These are phyloP conservation scores for Chymomyza procnemis DNA, from an alignment of 2,888 invertebrate species.

Conservation along the genomic window DNA sequence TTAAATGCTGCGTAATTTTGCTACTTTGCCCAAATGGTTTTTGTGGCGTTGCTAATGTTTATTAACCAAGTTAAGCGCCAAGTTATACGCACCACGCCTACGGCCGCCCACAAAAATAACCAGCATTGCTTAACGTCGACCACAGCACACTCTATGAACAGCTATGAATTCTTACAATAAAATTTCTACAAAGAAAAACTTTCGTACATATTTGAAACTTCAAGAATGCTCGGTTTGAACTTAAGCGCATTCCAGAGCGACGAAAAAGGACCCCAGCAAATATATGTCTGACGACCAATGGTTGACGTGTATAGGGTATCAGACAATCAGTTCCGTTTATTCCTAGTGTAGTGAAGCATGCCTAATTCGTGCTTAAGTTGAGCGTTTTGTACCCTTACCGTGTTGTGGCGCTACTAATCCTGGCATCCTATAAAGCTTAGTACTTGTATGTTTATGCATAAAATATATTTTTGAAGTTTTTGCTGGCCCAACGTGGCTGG, in stretches of 20 bases:
- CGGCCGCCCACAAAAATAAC: background rate
- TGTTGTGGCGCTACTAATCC: background rate
- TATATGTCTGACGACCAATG: no score
- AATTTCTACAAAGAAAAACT: no score
- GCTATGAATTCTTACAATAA: no score
- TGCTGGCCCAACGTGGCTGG: slow-evolving; percentile 45
- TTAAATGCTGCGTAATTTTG: slow-evolving; percentile 66
- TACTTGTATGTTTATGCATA: background rate
- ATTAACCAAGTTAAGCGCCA: slow-evolving; percentile 63
- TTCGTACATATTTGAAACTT: no score
- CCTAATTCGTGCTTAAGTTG: slow-evolving; percentile 71
- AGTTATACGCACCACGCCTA: background rate
- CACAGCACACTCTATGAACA: background rate
- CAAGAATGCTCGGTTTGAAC: no score
- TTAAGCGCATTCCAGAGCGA: no score
- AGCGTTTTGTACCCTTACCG: background rate
- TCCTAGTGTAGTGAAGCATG: slow-evolving; percentile 55
- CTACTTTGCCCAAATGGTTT: slow-evolving; percentile 69
- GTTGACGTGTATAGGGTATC: background rate
- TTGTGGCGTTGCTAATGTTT: slow-evolving; percentile 69
- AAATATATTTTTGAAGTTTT: slow-evolving; percentile 3
- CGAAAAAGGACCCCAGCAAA: no score
- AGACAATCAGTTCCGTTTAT: no score
- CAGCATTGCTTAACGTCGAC: background rate
- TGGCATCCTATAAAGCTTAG: background rate